Conservation (phyloP, 1,140 invertebrate genomes). For the Drosophila pachea region DNA sequence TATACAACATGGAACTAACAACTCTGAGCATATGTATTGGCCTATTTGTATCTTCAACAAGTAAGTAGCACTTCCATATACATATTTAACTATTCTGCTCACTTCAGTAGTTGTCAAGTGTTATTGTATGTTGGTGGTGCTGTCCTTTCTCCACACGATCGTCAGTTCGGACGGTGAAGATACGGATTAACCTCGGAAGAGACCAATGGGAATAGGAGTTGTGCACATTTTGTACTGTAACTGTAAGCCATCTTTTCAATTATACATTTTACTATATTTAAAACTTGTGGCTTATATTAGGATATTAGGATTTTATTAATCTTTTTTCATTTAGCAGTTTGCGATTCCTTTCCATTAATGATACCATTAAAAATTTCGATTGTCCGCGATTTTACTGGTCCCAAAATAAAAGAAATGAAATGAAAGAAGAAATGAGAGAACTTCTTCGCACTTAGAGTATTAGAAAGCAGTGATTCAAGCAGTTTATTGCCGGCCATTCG, state of each 20-base stretch:
- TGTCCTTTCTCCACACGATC: constrained; percentile 27
- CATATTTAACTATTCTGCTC: constrained; percentile 1
- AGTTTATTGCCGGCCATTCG: background rate
- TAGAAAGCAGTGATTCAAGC: background rate
- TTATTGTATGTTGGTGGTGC: constrained; percentile 34
- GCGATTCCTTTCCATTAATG: too few species aligned
- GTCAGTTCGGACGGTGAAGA: constrained; percentile 24
- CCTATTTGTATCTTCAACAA: constrained; percentile 1
- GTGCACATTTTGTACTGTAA: too few species aligned
- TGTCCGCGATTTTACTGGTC: too few species aligned
- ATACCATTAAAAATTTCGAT: too few species aligned
- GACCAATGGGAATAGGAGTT: background rate
- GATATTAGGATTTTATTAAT: too few species aligned
- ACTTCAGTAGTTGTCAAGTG: constrained; percentile 22
- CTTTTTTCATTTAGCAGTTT: too few species aligned
- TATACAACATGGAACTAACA: background rate
- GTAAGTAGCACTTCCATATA: constrained; percentile 10
- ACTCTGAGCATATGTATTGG: background rate
- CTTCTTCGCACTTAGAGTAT: background rate
- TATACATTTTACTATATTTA: too few species aligned
- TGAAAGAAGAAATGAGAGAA: too few species aligned
- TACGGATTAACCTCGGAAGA: background rate
- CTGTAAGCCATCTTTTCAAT: too few species aligned
- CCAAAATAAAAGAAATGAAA: too few species aligned
- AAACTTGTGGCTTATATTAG: too few species aligned